A percentile compares a stretch with the other conserved stretches of the same genome.
Conservation (phyloP, 2,113 vertebrate genomes). For the Onychorhynchus coronatus region DNA sequence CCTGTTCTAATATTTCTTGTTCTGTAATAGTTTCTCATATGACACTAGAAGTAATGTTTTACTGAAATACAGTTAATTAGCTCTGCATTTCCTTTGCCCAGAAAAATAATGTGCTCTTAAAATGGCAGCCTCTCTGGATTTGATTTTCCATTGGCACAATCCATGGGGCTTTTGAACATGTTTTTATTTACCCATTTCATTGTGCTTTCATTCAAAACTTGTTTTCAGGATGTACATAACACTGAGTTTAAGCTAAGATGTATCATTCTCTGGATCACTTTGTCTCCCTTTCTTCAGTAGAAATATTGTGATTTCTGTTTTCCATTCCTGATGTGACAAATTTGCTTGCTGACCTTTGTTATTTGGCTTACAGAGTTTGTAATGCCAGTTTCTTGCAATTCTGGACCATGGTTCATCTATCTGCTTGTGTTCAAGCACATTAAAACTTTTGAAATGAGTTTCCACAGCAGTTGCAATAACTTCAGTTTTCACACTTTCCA, state of each 20-base stretch:
- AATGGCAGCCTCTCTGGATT: not conserved
- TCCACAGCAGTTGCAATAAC: not conserved
- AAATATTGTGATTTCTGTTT: not conserved
- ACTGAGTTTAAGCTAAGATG: not conserved
- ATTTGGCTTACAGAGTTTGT: not conserved
- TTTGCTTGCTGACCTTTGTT: not conserved
- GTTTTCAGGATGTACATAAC: not conserved
- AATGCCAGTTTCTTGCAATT: not conserved
- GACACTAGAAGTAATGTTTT: not conserved
- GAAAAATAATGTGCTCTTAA: not conserved
- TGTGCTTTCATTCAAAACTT: not conserved
- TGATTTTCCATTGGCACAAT: not conserved
- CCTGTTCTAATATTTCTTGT: not conserved
- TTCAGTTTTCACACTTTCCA: not conserved
- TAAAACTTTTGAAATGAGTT: slow-evolving; percentile 1
- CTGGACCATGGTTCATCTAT: not conserved
- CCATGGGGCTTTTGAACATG: not conserved
- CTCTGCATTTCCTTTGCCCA: not conserved
- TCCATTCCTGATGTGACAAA: not conserved
- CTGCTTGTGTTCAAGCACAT: not conserved
- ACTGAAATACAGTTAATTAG: not conserved
- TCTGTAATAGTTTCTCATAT: not conserved
- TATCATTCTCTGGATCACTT: not conserved
- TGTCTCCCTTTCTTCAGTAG: not conserved
- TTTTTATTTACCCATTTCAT: slow-evolving; percentile 7